Evolutionary conservation across 2,888 invertebrate genomes (phyloP), one percentile per base, ranked within the genome.

Genomic region (Desoria tigrina): DNA sequence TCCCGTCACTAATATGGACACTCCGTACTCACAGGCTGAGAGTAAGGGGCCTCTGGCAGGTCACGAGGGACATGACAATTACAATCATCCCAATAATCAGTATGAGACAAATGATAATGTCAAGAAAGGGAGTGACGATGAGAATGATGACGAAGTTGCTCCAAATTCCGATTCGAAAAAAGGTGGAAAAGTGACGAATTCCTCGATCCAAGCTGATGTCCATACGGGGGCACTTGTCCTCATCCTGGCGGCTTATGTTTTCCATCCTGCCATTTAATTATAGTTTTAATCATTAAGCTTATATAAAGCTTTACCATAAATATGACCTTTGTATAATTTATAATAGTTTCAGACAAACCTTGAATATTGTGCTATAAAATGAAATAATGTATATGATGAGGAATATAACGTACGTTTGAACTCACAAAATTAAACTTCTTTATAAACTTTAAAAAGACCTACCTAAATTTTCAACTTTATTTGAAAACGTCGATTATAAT

Each of bases 181-280:
- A n/a, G 21, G 45, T 9, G 45, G 16, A 45, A 4, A 45, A 21
- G 18, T 45, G 45, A 45, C n/a, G 7, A 45, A 16, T 45, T 45
- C 45, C 16, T 45, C 45, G n/a, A 18, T 21, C 6, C 45, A 45
- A 21, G 21, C 16, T 6, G 45, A 45, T n/a, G 21, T 45, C 9
- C 16, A 45, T n/a, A 45, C 45, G 7, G 27, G 51, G 18, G 16
- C 51, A 6, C 27, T 51, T 4, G 23, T 51, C 23, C 23, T 51
- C 27, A 24, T 51, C 9, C 27, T 51, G 21, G 51, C 27, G 23
- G 23, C 51, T 26, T 51, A 21, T 23, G 27, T 26, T 4, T 51
- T 51, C 16, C 27, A 51, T 16, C 51, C 51, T 51, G 51, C 26
- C 16, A 23, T 51, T 9, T 45, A 45, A 45, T 21, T 39, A 11